phyloP scores from a whole-genome alignment of 2,113 vertebrate species.

The Elachura formosa region DNA sequence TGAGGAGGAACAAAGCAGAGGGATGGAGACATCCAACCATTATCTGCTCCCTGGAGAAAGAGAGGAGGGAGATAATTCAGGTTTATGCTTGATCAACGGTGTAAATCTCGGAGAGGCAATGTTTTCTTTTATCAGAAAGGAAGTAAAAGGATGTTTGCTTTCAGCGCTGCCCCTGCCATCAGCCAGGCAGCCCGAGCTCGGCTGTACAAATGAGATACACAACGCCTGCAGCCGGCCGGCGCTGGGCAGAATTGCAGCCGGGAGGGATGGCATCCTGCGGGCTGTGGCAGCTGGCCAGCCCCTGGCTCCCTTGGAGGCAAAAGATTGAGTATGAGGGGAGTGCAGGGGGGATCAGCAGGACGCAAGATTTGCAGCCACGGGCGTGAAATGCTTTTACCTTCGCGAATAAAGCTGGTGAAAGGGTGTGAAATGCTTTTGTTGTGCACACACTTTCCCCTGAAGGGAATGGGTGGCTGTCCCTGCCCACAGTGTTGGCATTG shows the following conservation, averaged over 20 bases:
- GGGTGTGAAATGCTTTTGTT: neutral
- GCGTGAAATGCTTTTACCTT: neutral
- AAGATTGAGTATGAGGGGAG: neutral
- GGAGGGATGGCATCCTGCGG: neutral
- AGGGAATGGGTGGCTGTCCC: neutral
- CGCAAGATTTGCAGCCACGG: fast-evolving
- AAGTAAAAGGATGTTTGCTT: neutral
- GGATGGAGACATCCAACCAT: conserved; percentile 3
- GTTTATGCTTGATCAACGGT: conserved; percentile 28
- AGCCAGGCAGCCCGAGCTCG: neutral
- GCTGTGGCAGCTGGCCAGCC: neutral
- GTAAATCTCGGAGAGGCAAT: conserved; percentile 28
- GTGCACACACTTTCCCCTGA: fast-evolving
- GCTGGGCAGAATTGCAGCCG: neutral
- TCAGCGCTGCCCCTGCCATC: neutral
- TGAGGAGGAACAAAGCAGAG: neutral
- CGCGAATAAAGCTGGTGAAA: neutral
- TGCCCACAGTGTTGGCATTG: fast-evolving
- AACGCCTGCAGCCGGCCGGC: neutral
- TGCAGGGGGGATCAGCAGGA: neutral
- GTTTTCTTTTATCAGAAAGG: conserved; percentile 8
- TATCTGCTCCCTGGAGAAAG: conserved; percentile 11
- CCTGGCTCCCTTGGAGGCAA: neutral
- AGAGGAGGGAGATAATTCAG: neutral
- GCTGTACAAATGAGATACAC: neutral